Evolutionary conservation across 2,797 vertebrate species (phyloP).

Genomic region (Danio aesculapii): DNA sequence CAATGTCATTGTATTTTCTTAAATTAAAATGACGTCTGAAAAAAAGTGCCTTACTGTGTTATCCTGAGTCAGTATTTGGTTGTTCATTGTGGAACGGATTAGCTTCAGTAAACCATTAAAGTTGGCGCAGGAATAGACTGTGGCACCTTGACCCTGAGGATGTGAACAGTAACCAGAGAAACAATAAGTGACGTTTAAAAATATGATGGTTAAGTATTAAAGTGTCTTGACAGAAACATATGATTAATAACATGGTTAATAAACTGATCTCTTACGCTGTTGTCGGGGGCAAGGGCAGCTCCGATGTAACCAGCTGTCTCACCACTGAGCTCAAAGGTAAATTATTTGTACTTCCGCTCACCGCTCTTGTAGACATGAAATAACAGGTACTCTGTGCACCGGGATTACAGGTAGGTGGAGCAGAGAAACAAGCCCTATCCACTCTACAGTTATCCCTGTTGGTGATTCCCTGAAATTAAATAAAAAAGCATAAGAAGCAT

Average conservation of each 20-base stretch:
- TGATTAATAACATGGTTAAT: not conserved
- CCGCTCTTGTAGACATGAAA: slow-evolving; percentile 1
- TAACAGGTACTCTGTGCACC: not conserved
- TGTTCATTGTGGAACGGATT: not conserved
- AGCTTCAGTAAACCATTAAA: not conserved
- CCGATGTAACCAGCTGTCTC: slow-evolving; percentile 6
- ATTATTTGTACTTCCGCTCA: not conserved
- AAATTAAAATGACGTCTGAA: not conserved
- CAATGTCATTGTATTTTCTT: not conserved
- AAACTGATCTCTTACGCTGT: not conserved
- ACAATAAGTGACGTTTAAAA: too few relatives aligned
- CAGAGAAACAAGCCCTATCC: not conserved
- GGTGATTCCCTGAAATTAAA: not conserved
- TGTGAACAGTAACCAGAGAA: not conserved
- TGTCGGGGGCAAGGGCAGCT: not conserved
- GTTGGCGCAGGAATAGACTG: not conserved
- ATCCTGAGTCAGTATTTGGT: not conserved
- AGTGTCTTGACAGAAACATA: not conserved
- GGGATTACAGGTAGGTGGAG: not conserved
- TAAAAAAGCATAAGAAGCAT: too few relatives aligned
- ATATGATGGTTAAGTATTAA: not conserved
- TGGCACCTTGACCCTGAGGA: not conserved
- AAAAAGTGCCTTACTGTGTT: not conserved
- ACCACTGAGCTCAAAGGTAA: slow-evolving; percentile 18
- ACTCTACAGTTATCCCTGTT: not conserved